A percentile compares a stretch with the other conserved stretches of the same genome.
phyloP scores from a whole-genome alignment of 1,140 invertebrate genomes.

The Apis cerana region DNA sequence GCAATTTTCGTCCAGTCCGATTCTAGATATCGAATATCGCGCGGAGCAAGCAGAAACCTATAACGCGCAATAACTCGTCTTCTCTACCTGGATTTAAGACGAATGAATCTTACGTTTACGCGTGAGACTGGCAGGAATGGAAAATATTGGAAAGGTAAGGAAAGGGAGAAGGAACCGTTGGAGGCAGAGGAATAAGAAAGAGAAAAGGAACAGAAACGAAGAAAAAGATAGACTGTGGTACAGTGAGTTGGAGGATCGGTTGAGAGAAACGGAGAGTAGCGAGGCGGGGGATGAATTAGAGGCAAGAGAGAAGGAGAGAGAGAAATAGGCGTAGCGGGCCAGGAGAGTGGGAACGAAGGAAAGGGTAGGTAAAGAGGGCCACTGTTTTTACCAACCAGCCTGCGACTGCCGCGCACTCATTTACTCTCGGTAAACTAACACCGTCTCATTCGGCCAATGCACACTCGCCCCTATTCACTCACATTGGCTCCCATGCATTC shows the following conservation, averaged over 20 bases:
- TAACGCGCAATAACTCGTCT: constrained; percentile 56
- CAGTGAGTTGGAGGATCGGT: neutral
- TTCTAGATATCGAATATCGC: neutral
- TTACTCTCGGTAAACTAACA: constrained; percentile 71
- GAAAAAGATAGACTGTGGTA: neutral
- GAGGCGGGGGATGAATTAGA: neutral
- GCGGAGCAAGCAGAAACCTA: neutral
- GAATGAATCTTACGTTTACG: constrained; percentile 65
- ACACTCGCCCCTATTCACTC: constrained; percentile 30
- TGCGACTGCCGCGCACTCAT: constrained; percentile 69
- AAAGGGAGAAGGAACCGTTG: constrained; percentile 49
- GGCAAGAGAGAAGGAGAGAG: neutral
- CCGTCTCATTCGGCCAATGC: constrained; percentile 36
- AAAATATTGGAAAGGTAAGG: constrained; percentile 68
- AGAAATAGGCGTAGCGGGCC: neutral
- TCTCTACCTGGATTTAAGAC: constrained; percentile 59
- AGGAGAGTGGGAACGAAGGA: constrained; percentile 42
- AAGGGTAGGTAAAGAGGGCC: constrained; percentile 68
- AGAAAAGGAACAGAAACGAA: constrained; percentile 27
- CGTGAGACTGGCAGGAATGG: constrained; percentile 54
- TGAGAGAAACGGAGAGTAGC: too few relatives aligned
- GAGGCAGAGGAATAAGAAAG: constrained; percentile 27
- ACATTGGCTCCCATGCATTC: neutral
- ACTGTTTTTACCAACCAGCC: constrained; percentile 73
- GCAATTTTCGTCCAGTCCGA: neutral